Base-by-base conservation (phyloP, 2,113 vertebrate genomes). In the Colius striatus region DNA sequence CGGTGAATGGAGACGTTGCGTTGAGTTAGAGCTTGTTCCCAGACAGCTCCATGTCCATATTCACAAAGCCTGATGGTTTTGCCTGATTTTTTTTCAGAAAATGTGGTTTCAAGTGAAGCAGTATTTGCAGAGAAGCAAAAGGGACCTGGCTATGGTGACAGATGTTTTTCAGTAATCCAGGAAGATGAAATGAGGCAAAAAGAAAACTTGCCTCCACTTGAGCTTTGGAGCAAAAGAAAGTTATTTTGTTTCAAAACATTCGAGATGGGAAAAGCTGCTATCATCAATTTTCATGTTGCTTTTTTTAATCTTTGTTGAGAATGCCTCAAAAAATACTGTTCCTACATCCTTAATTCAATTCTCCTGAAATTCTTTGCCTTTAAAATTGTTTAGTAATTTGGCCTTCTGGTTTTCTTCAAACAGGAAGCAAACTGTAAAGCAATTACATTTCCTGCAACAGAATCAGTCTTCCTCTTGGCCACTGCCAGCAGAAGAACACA, bases 211-310 rank as follows among this genome's bases (percentile, higher is more conserved):
- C 93, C 92, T 96, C 79, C 79, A 94, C 82, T 84, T 88, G 72
- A 78, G 90, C 68, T 94, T 75, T 47, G n/a, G 47, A 90, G 36
- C 13, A 86, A 92, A 96, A 85, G 84, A 74, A 85, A 88, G 79
- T 77, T 96, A 90, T 90, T 94, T 96, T 84, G 76, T 94, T 97
- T 96, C 90, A 95, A 97, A 97, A 95, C 93, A 90, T 90, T 91
- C 26, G 7, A 86, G 41, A 93, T 84, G 90, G 92, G 90, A 96
- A 96, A 95, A 92, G 60, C 92, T 92, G 53, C 18, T 90, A 72
- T 94, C 93, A 78, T 88, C 79, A 80, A 43, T 73, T 92, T 67
- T 50, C 11, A 47, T 11, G 26, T n/a, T 90, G 10, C 63, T 75
- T 60, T 55, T 88, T 80, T 54, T 2, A 29, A 80, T 80, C 82